Base-by-base conservation (phyloP, 2,888 invertebrate genomes). In the Clitarchus hookeri region DNA sequence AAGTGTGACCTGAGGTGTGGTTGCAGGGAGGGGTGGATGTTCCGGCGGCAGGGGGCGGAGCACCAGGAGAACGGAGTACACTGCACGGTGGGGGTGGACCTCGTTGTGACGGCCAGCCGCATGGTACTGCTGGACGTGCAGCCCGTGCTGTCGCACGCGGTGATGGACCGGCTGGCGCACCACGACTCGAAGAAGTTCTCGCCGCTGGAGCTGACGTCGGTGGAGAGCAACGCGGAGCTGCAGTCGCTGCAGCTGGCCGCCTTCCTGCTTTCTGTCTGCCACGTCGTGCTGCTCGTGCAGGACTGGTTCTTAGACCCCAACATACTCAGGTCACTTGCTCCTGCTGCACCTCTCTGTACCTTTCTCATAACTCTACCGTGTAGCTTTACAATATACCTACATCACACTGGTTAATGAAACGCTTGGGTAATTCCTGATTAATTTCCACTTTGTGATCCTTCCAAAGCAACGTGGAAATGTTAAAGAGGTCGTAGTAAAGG, bases 271-370 rank as follows among this genome's bases (percentile, higher is more conserved):
- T 96, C 97, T 4, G 95, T 98, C 77, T 98, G 98, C 89, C 98
- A 99, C 91, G 95, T 98, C 0, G 93, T 99, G 12, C 93, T 99
- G 86, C 94, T 98, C 65, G 96, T 97, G 0, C 96, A 98, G 90
- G 98, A 98, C 91, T 98, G 97, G 95, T 96, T 96, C 90, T 93
- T 96, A 6, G 97, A 97, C 91, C 95, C 97, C 86, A 97, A 97
- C 91, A 93, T 96, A 89, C 91, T 96, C 88, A 96, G 97, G 94
- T 95, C 44, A 19, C 19, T 23, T 8, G 26, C 44, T 44, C 44
- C 27, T 26, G 26, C 36, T 36, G 48, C 25, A 6, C 84, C 25
- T 65, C 54, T 44, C 25, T 54, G n/a, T n/a, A 79, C 85, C 25
- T 48, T n/a, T 77, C 84, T 36, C 25, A 13, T 13, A n/a, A n/a